Evolutionary conservation across 1,140 invertebrate genomes (phyloP), one percentile per base, ranked within the genome.

Genomic region (Drosophila paulistorum): DNA sequence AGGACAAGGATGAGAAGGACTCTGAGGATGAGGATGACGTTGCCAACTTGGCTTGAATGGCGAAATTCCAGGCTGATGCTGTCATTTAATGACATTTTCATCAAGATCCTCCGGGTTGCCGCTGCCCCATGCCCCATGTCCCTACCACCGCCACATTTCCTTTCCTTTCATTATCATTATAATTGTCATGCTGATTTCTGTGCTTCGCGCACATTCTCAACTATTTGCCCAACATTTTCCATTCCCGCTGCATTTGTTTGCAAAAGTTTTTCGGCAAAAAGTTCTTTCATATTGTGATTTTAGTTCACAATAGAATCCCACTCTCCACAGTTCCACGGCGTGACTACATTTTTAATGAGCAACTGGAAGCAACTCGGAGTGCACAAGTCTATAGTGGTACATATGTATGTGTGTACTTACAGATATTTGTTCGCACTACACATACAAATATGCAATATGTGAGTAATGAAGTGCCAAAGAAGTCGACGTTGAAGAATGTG

Each of bases 71-170:
- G 26, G 37, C 64, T 42, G 41, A 33, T 61, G 77, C 68, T 74
- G 74, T 90, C 84, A 89, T 84, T 89, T 89, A 84, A 89, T 87
- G 84, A 87, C 84, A 81, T 89, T 84, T 87, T 84, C 80, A 87
- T 87, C 83, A 83, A 67, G 68, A 74, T 58, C 55, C 39, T 35
- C 20, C 42, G 23, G 7, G 30, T 57, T 51, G 7, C 11, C 42
- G 1, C n/a, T 48, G 10, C 23, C 6, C 45, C 20, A 20, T 11
- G n/a, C 11, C 65, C 20, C 26, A 14, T 20, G 45, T 7, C 45
- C 45, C 45, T 1, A 4, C 10, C 17, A 4, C 2, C 20, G 20
- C 17, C 20, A 51, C 20, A 60, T 42, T 39, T 39, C 37, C 37
- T 39, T 39, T 69, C 64, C 54, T 62, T 80, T 89, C 84, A 87